These are phyloP conservation scores for Centrocercus urophasianus DNA, from an alignment of 2,113 vertebrate species.

Conservation along the genomic window DNA sequence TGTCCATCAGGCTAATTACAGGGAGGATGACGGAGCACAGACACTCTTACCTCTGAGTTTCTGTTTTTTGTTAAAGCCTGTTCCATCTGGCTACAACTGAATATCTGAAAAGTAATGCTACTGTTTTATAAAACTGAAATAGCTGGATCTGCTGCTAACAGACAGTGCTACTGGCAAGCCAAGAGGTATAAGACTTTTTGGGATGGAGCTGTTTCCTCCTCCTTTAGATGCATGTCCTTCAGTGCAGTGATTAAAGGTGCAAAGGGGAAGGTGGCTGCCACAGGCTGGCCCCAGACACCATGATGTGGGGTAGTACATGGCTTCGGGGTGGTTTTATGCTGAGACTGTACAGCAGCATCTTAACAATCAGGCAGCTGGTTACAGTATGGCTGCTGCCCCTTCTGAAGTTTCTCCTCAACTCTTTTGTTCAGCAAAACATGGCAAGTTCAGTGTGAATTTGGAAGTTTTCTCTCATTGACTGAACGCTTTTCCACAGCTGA, in stretches of 20 bases:
- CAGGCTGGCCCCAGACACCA: background rate
- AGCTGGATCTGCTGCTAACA: background rate
- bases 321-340: background rate
- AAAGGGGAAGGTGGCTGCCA: background rate
- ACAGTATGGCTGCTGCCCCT: background rate
- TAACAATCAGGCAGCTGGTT: background rate
- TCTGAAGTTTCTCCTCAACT: background rate
- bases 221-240: background rate
- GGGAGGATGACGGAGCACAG: background rate
- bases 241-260: background rate
- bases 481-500: background rate
- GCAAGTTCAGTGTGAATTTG: background rate
- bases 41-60: background rate
- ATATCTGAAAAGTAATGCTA: background rate
- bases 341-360: background rate
- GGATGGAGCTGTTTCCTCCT: background rate
- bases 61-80: background rate
- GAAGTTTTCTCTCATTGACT: background rate
- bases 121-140: background rate
- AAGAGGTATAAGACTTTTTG: background rate
- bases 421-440: background rate
- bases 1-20: slow-evolving; percentile 13
- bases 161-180: background rate
- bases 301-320: background rate
- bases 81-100: background rate